Evolutionary conservation across 1,140 invertebrate species (phyloP), one percentile per base, ranked within the genome.

Genomic region (Pseudachorutes palmiensis): DNA sequence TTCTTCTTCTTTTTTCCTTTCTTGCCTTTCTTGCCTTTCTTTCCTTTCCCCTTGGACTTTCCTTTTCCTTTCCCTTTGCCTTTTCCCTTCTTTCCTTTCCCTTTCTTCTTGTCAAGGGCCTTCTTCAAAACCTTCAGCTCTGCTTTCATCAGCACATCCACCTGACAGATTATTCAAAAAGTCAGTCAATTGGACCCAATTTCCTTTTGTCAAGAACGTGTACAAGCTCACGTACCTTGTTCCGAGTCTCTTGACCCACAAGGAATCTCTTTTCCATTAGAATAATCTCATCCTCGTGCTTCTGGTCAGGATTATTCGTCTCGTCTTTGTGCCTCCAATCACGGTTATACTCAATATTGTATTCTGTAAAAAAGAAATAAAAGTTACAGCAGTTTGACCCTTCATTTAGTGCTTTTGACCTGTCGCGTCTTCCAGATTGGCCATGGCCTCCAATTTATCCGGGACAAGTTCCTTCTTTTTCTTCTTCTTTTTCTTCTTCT

Each of bases 271-370:
- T 94, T 70, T 94, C 88, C 67, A 84, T 80, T 74, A 88, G 85
- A 60, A 97, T 87, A 78, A 92, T 87, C 66, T 92, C 87, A 66
- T 84, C 79, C 75, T 95, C 91, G 75, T 88, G 86, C 9, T 81
- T 79, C 73, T 92, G 89, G 49, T 79, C 77, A 0, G 83, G 79
- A 77, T 90, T 89, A 22, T 81, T 76, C 2, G 78, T 79, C 76
- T 95, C 91, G 72, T 92, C 87, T 76, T 87, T 87, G 33, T 85
- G 82, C 69, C 85, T 84, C 94, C 93, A 97, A 26, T 88, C 80
- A 59, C 88, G 88, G 60, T 76, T 76, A 68, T 81, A 82, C 67
- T 84, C 81, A 16, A 78, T 72, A 74, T 77, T 81, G 1, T 76
- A 75, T 2, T 79, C 75, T 2, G n/a, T n/a, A n/a, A n/a, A n/a